These are phyloP conservation scores for Clupea harengus DNA, from an alignment of 2,113 vertebrate genomes.

Conservation along the genomic window DNA sequence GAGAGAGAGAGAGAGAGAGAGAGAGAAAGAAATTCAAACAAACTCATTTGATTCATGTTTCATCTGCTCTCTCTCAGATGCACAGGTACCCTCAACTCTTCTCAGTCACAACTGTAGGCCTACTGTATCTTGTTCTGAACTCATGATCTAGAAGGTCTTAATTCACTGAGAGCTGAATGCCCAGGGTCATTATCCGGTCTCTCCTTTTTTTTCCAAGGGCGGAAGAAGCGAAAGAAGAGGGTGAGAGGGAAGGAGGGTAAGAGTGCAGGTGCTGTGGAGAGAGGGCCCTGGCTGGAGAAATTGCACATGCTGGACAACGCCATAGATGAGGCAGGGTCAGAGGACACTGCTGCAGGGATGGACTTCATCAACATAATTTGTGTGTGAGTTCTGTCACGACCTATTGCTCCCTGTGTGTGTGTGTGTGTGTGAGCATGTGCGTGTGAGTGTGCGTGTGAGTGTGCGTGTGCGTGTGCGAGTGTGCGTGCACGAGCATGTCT, in stretches of 20 bases:
- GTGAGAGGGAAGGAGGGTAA: constrained; percentile 13
- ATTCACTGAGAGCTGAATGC: background rate
- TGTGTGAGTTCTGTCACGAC: constrained; percentile 34
- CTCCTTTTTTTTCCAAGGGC: background rate
- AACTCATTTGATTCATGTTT: background rate
- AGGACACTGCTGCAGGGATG: background rate
- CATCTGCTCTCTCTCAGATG: too few species aligned
- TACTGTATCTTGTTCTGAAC: background rate
- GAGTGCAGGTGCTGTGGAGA: constrained; percentile 8
- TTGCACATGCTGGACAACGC: constrained; percentile 46
- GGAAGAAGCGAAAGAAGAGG: constrained; percentile 20
- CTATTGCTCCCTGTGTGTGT: background rate
- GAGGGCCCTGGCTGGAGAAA: constrained; percentile 38
- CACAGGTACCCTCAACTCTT: too few species aligned
- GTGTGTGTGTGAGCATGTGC: background rate
- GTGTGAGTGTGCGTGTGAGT: background rate
- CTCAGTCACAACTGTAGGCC: background rate
- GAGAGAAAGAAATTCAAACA: background rate
- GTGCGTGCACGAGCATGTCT: background rate
- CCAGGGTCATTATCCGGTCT: background rate
- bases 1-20: background rate
- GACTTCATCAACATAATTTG: constrained; percentile 29
- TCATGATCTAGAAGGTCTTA: background rate
- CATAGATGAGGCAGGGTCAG: constrained; percentile 28
- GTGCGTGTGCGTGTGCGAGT: background rate